Evolutionary conservation across 1,140 invertebrate species (phyloP), one percentile per base, ranked within the genome.

Genomic region (Sesamia nonagrioides): DNA sequence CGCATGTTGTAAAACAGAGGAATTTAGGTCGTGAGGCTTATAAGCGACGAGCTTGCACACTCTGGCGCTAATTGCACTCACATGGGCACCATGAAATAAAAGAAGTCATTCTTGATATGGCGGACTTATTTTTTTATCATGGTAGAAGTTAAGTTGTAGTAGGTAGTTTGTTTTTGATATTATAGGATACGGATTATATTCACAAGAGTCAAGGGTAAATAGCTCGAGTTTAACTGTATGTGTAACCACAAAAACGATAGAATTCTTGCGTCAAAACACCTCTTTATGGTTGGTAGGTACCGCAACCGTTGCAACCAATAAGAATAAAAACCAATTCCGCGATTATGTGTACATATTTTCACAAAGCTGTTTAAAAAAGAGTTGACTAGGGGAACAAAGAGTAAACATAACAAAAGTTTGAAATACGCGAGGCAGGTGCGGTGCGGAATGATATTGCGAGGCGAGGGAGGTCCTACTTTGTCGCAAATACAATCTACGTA

Each of bases 331-430:
- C 15, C 52, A 58, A 58, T 73, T 58, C 33, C 69, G n/a, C 15
- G n/a, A n/a, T 54, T 18, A 56, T n/a, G n/a, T n/a, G n/a, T n/a
- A n/a, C n/a, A n/a, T 73, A 58, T 58, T 73, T 73, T n/a, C 37
- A n/a, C 35, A 13, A 17, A 42, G 48, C 45, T 40, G 71, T 21
- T 40, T 52, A 42, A 73, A 73, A 56, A 73, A 73, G 71, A 42
- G 50, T 73, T 73, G 71, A 37, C 35, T 37, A 27, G 52, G 71
- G 71, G 71, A 73, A 73, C 71, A 73, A 58, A 73, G 71, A 73
- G 71, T 58, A 73, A 73, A 73, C 52, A 71, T 71, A 71, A 71
- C 66, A 71, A 71, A 71, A 71, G 66, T 71, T 71, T 71, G 66
- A 71, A 52, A 71, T 52, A 71, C 66, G 66, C 45, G 42, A 71